Conservation (phyloP, 2,888 invertebrate genomes). For the Steinernema hermaphroditum region DNA sequence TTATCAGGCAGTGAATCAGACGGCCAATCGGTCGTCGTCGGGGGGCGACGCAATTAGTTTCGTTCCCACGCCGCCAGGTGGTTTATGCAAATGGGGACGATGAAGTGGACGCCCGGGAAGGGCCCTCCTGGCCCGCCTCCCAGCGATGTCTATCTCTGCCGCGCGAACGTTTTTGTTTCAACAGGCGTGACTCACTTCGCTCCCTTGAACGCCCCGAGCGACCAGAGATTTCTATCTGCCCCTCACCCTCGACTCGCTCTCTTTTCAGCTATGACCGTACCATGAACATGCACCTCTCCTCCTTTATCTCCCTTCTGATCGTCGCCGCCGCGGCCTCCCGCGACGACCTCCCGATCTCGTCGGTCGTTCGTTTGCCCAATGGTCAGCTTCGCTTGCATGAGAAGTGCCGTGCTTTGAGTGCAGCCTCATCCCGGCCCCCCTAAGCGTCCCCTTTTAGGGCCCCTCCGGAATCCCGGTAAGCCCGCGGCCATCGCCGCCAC, state of each 20-base stretch:
- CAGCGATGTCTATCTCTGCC: neutral
- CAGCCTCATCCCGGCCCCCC: neutral
- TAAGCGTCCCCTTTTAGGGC: neutral
- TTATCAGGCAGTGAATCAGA: slow-evolving; percentile 26
- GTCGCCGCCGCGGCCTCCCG: slow-evolving; percentile 13
- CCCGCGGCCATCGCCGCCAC: slow-evolving; percentile 16
- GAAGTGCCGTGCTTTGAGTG: neutral
- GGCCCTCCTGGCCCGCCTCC: neutral
- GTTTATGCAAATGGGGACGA: slow-evolving; percentile 17
- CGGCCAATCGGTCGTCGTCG: slow-evolving; percentile 9
- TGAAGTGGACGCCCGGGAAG: slow-evolving; percentile 13
- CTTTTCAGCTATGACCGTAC: slow-evolving; percentile 30
- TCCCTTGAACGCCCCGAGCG: slow-evolving; percentile 28
- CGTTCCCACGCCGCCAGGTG: slow-evolving; percentile 26
- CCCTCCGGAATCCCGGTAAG: neutral
- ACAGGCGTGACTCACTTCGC: slow-evolving; percentile 24
- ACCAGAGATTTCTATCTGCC: slow-evolving; percentile 27
- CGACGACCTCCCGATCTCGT: slow-evolving; percentile 19
- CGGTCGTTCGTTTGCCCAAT: slow-evolving; percentile 29
- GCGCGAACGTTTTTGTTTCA: slow-evolving; percentile 17
- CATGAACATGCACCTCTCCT: slow-evolving; percentile 5
- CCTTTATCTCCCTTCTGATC: slow-evolving; percentile 22
- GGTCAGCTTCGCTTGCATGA: slow-evolving; percentile 29
- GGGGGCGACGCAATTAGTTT: slow-evolving; percentile 23
- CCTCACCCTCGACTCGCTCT: slow-evolving; percentile 22